A percentile compares a stretch with the other conserved stretches of the same genome.
Conservation (phyloP, 2,888 invertebrate genomes). For the Mimas tiliae region DNA sequence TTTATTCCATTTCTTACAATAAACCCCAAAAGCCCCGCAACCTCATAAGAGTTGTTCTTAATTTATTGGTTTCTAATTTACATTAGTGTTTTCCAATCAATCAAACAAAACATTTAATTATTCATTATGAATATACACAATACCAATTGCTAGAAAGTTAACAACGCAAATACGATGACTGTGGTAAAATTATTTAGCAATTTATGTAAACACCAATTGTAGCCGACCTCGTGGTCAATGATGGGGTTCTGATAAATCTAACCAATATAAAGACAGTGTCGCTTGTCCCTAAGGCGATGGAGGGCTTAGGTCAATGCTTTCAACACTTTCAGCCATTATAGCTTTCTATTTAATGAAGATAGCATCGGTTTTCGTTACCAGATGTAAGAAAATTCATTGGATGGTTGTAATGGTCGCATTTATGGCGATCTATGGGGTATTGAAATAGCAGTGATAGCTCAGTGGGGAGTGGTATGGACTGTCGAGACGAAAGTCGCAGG, state of each 20-base stretch:
- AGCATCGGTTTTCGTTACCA: conserved; percentile 29
- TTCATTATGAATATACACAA: no score
- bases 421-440: conserved; percentile 11
- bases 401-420: conserved; percentile 37
- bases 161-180: conserved; percentile 19
- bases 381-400: conserved; percentile 27
- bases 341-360: conserved; percentile 35
- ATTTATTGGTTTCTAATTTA: no score
- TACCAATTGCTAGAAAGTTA: conserved; percentile 16
- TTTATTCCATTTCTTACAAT: no score
- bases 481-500: no score
- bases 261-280: conserved; percentile 24
- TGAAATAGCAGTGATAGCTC: no score
- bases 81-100: not conserved
- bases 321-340: conserved; percentile 26
- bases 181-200: conserved; percentile 19
- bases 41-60: no score
- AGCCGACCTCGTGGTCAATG: conserved; percentile 60
- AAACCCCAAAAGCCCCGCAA: no score
- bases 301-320: conserved; percentile 24
- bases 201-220: conserved; percentile 53
- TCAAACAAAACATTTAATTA: not conserved
- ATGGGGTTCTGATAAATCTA: conserved; percentile 51
- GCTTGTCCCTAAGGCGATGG: conserved; percentile 24
- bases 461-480: no score